Conservation (phyloP, 2,797 vertebrate genomes). For the Poeciliopsis presidionis region DNA sequence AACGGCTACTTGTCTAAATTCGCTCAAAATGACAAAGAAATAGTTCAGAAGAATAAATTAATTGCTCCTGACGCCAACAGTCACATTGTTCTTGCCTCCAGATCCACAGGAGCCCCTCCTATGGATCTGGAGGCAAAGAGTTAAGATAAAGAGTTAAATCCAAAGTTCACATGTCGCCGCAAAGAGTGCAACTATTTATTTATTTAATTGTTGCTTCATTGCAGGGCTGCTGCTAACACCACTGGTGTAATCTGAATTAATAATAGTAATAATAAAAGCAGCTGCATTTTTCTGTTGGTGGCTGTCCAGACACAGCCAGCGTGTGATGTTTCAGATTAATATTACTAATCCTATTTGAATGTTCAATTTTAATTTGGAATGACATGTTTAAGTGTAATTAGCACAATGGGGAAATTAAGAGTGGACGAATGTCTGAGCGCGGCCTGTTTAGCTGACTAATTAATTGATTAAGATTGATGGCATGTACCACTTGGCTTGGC, state of each 20-base stretch:
- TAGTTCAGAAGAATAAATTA: background rate
- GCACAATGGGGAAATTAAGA: slow-evolving; percentile 77
- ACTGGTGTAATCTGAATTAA: background rate
- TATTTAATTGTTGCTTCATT: background rate
- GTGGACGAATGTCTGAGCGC: slow-evolving; percentile 74
- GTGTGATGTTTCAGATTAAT: slow-evolving; percentile 70
- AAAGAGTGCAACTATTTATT: background rate
- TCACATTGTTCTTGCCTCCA: background rate
- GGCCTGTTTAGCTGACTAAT: slow-evolving; percentile 79
- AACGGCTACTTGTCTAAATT: background rate
- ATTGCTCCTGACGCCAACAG: background rate
- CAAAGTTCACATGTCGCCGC: background rate
- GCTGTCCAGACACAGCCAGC: slow-evolving; percentile 33
- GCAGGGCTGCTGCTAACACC: background rate
- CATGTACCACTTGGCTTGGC: slow-evolving; percentile 71
- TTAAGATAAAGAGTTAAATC: background rate
- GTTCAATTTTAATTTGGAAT: slow-evolving; percentile 75
- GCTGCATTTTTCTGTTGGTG: background rate
- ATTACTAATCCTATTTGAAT: slow-evolving; percentile 73
- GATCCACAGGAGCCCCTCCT: background rate
- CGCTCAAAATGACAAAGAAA: background rate
- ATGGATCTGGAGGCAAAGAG: too few species aligned
- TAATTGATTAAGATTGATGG: slow-evolving; percentile 82
- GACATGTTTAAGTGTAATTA: slow-evolving; percentile 80
- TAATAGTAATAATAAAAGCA: background rate